Evolutionary conservation across 1,140 invertebrate species (phyloP).

Genomic region (Drosophila subpulchrella): DNA sequence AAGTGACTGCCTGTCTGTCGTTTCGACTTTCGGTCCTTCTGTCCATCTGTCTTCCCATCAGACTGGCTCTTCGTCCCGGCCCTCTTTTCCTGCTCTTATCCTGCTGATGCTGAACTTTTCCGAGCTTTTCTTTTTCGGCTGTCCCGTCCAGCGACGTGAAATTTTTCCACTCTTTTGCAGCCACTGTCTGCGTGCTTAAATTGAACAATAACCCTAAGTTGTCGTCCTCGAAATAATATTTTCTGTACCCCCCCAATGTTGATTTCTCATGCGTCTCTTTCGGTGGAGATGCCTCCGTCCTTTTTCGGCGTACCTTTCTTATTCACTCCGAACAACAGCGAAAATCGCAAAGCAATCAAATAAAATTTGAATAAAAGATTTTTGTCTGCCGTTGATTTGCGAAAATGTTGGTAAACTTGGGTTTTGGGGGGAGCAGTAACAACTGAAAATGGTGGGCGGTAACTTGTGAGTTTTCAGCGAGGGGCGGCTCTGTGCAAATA

Average conservation of each 20-base stretch:
- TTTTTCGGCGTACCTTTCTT: slow-evolving; percentile 35
- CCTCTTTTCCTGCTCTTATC: slow-evolving; percentile 27
- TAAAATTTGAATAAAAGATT: slow-evolving; percentile 84
- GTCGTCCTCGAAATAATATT: slow-evolving; percentile 82
- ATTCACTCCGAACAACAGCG: slow-evolving; percentile 58
- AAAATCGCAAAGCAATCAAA: slow-evolving; percentile 83
- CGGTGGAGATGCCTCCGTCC: slow-evolving; percentile 1
- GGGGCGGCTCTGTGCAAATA: slow-evolving; percentile 9
- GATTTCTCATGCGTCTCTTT: slow-evolving; percentile 65
- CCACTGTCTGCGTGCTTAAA: slow-evolving; percentile 77
- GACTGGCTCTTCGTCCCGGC: slow-evolving; percentile 32
- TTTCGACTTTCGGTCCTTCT: background rate
- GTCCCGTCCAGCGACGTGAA: slow-evolving; percentile 41
- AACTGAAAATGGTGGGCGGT: slow-evolving; percentile 68
- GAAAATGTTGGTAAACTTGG: slow-evolving; percentile 48
- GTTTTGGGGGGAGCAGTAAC: slow-evolving; percentile 13
- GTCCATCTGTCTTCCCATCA: slow-evolving; percentile 31
- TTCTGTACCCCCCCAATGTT: slow-evolving; percentile 69
- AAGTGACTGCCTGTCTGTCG: slow-evolving; percentile 58
- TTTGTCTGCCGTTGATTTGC: slow-evolving; percentile 81
- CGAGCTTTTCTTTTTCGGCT: slow-evolving; percentile 28
- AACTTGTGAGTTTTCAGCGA: slow-evolving; percentile 65
- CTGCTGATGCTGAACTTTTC: slow-evolving; percentile 55
- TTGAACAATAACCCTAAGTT: slow-evolving; percentile 83
- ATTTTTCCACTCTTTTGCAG: slow-evolving; percentile 68